Evolutionary conservation across 2,888 invertebrate species (phyloP).

Genomic region (Candidula unifasciata): DNA sequence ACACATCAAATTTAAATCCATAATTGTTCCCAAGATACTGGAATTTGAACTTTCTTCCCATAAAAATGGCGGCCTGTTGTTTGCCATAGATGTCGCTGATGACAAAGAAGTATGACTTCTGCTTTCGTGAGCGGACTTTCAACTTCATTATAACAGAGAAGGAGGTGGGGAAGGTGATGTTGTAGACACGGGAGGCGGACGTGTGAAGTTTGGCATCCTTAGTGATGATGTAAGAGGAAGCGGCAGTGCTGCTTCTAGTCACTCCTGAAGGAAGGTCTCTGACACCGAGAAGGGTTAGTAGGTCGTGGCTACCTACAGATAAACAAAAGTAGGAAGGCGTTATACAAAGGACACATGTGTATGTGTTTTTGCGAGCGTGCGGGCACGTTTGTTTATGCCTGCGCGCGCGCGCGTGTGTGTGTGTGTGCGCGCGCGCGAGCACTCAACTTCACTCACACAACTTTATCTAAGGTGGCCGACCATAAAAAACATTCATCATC

Average conservation of each 20-base stretch:
- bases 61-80: constrained; percentile 46
- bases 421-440: too few relatives aligned
- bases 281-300: constrained; percentile 64
- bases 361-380: too few relatives aligned
- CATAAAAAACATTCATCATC: too few relatives aligned
- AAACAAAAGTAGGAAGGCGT: background rate
- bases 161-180: constrained; percentile 64
- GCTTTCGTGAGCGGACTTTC: constrained; percentile 17
- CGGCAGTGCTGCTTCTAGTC: constrained; percentile 56
- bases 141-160: constrained; percentile 66
- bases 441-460: background rate
- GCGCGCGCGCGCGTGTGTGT: too few relatives aligned
- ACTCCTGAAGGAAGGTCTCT: constrained; percentile 68
- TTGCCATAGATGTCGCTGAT: constrained; percentile 63
- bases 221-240: constrained; percentile 64
- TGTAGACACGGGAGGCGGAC: constrained; percentile 63
- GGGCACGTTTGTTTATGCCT: too few relatives aligned
- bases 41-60: constrained; percentile 46
- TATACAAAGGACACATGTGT: too few relatives aligned
- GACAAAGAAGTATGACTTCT: constrained; percentile 66
- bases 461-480: too few relatives aligned
- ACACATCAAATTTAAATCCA: constrained; percentile 56
- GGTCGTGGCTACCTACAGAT: constrained; percentile 60
- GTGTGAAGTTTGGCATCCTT: constrained; percentile 64
- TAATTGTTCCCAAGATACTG: constrained; percentile 53